Percentiles rank a stretch among this genome's conserved stretches.
Conservation (phyloP, 1,140 invertebrate species). For the Pygmarrhopalites habei region DNA sequence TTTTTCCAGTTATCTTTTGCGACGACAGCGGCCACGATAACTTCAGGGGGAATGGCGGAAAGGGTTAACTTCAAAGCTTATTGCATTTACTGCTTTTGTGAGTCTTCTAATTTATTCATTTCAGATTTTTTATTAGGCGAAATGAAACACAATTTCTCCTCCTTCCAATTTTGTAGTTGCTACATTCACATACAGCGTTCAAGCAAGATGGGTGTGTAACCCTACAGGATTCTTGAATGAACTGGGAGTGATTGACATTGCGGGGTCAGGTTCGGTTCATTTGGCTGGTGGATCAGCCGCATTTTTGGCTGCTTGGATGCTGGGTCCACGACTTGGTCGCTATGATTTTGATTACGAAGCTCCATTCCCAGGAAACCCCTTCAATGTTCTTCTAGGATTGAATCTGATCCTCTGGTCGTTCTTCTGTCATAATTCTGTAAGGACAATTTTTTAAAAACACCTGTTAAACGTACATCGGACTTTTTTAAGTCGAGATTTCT, state of each 20-base stretch:
- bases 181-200: conserved; percentile 50
- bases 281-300: conserved; percentile 65
- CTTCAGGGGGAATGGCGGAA: conserved; percentile 72
- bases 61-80: conserved; percentile 86
- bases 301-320: conserved; percentile 50
- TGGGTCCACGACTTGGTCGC: conserved; percentile 50
- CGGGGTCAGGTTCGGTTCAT: conserved; percentile 76
- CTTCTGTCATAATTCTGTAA: too few species aligned
- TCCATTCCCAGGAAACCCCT: conserved; percentile 49
- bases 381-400: conserved; percentile 51
- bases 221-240: conserved; percentile 12
- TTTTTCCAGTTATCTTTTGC: conserved; percentile 82
- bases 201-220: conserved; percentile 16
- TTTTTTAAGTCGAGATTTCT: too few species aligned
- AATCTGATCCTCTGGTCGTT: conserved; percentile 55
- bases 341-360: conserved; percentile 45
- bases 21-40: conserved; percentile 55
- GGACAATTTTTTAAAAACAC: too few species aligned
- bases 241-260: conserved; percentile 47
- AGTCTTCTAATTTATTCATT: too few species aligned
- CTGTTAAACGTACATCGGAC: too few species aligned
- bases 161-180: too few species aligned
- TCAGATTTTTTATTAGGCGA: too few species aligned
- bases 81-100: conserved; percentile 76
- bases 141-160: too few species aligned